Conservation (phyloP, 53 echinoderm and acorn worm genomes). For the Apostichopus leukothele region DNA sequence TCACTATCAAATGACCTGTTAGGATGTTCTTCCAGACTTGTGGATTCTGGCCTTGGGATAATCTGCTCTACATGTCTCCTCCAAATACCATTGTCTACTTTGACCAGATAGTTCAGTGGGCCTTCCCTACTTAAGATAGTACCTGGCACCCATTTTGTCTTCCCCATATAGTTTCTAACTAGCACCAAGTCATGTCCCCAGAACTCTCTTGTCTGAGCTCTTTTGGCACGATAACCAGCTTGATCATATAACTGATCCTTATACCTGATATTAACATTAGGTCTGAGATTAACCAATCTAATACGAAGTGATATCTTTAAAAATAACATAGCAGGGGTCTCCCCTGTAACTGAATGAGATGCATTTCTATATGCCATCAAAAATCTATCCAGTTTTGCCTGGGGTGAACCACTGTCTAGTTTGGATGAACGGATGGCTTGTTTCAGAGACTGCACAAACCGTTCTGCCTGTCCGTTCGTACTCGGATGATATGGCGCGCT, state of each 20-base stretch:
- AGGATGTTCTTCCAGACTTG: neutral
- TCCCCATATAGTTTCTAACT: conserved; percentile 19
- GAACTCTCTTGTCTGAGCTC: conserved; percentile 15
- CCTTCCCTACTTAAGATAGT: neutral
- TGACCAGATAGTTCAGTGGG: conserved; percentile 21
- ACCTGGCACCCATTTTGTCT: conserved; percentile 9
- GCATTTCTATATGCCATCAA: conserved; percentile 40
- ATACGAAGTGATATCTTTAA: neutral
- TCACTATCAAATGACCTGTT: neutral
- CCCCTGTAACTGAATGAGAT: conserved; percentile 13
- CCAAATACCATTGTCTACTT: neutral
- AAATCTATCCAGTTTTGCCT: conserved; percentile 25
- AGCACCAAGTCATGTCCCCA: neutral
- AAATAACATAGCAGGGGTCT: conserved; percentile 42
- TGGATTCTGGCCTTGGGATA: neutral
- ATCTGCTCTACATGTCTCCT: conserved; percentile 18
- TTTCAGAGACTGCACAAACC: conserved; percentile 43
- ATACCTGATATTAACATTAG: conserved; percentile 27
- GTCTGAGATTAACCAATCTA: conserved; percentile 13
- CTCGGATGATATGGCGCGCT: conserved; percentile 16
- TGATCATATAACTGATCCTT: neutral
- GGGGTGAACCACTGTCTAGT: no score
- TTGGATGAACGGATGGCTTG: conserved; percentile 24
- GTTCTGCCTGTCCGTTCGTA: conserved; percentile 41
- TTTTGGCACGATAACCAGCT: conserved; percentile 8